Percentiles rank a stretch among this genome's conserved stretches.
Evolutionary conservation across 2,888 invertebrate genomes (phyloP).

Genomic region (Drosophila falleni): DNA sequence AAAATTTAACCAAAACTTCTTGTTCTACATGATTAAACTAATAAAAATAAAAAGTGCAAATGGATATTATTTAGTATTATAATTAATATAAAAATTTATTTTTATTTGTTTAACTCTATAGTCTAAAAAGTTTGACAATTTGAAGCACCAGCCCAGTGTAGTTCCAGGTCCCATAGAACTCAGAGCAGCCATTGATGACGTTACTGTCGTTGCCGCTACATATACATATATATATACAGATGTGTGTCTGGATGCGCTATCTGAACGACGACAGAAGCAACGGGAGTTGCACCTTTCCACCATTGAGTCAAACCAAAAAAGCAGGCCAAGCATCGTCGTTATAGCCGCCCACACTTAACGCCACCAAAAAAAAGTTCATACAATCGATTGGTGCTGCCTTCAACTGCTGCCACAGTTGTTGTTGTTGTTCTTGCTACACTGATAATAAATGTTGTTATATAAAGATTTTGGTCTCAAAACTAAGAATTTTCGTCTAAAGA

Average conservation of each 20-base stretch:
- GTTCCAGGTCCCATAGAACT: constrained; percentile 11
- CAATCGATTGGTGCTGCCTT: constrained; percentile 74
- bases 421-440: constrained; percentile 10
- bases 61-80: not conserved
- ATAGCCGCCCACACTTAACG: constrained; percentile 62
- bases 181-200: constrained; percentile 58
- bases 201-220: constrained; percentile 32
- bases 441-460: too few species aligned
- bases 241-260: constrained; percentile 51
- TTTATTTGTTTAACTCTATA: not conserved
- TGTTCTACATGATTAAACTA: too few species aligned
- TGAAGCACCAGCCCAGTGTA: constrained; percentile 43
- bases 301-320: not conserved
- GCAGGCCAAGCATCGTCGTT: constrained; percentile 12
- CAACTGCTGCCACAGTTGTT: constrained; percentile 48
- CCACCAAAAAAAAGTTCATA: constrained; percentile 64
- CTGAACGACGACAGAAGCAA: constrained; percentile 53
- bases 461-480: too few species aligned
- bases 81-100: not conserved
- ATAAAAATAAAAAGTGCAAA: too few species aligned
- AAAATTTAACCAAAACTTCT: too few species aligned
- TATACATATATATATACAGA: constrained; percentile 27
- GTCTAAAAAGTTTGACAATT: not conserved
- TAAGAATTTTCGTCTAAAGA: too few species aligned
- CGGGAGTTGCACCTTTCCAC: constrained; percentile 33